Base-by-base conservation (phyloP, 1,140 invertebrate species). In the Asbolus verrucosus region DNA sequence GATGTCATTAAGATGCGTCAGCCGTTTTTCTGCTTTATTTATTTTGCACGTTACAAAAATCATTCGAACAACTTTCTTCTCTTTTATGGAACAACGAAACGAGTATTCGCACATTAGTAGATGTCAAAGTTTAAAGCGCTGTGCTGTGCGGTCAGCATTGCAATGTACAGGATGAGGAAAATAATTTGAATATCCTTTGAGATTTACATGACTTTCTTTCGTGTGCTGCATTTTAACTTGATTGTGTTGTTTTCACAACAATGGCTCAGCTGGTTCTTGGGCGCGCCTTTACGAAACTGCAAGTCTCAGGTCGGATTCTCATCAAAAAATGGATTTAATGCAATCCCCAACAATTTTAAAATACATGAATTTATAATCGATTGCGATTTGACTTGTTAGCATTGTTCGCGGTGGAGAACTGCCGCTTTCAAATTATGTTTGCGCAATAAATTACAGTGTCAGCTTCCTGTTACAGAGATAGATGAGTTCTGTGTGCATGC, bases 41-140 rank as follows among this genome's bases (percentile, higher is more conserved):
- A 18, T 8, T 46, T 46, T 46, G 41, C n/a, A 46, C 41, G 9
- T 46, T 19, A 46, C 6, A 21, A 46, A 46, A 46, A 46, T 46
- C 14, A 46, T 46, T 41, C 14, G 18, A 19, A 9, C 6, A 46
- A 46, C 41, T 46, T 46, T 46, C 41, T 46, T 46, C 41, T 46
- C 16, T 4, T 46, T 46, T 46, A 19, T 46, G 1, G 41, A 0
- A 18, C 16, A 46, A 46, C 41, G 41, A 18, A 46, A 46, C 41
- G 11, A 54, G 21, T 16, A 27, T 27, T 14, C 19, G 19, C 16
- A 0, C 24, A 14, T 15, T 41, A 41, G 31, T n/a, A 1, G 21
- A 21, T 54, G 46, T 54, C 46, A 54, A 54, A 54, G 46, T 54
- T 54, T 24, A 54, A 54, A n/a, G n/a, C n/a, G n/a, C n/a, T n/a